A percentile compares a stretch with the other conserved stretches of the same genome.
phyloP scores from a whole-genome alignment of 2,888 invertebrate genomes.

The Theristus sp. region DNA sequence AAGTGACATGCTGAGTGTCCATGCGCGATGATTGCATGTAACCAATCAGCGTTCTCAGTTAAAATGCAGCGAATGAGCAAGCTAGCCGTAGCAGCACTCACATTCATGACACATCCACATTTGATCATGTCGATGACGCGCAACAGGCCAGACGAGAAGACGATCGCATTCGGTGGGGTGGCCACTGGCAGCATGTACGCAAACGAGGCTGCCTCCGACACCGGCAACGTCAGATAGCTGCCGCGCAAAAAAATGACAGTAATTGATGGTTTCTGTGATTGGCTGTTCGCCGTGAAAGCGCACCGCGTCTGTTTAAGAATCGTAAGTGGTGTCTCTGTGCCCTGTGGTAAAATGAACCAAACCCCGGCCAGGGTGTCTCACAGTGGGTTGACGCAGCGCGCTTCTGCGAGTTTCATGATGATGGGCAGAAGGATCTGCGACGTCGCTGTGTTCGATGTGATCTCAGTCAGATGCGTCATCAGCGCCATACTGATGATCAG shows the following conservation, averaged over 20 bases:
- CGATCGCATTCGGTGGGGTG: slow-evolving; percentile 11
- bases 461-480: not conserved
- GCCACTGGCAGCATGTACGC: slow-evolving; percentile 6
- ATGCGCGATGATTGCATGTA: too few species aligned
- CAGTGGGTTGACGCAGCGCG: slow-evolving; percentile 2
- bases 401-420: slow-evolving; percentile 1
- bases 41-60: too few species aligned
- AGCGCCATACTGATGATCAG: not conserved
- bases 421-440: not conserved
- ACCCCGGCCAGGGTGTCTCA: too few species aligned
- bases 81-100: too few species aligned
- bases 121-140: slow-evolving; percentile 9
- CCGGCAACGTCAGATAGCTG: slow-evolving; percentile 4
- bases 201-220: not conserved
- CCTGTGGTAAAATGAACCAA: too few species aligned
- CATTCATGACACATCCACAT: not conserved
- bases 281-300: too few species aligned
- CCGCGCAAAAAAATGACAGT: too few species aligned
- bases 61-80: too few species aligned
- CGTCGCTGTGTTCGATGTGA: slow-evolving; percentile 1
- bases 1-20: too few species aligned
- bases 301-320: too few species aligned
- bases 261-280: too few species aligned
- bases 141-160: slow-evolving; percentile 6
- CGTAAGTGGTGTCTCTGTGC: too few species aligned